Evolutionary conservation across 2,888 invertebrate species (phyloP).

Genomic region (Caradrina kadenii): DNA sequence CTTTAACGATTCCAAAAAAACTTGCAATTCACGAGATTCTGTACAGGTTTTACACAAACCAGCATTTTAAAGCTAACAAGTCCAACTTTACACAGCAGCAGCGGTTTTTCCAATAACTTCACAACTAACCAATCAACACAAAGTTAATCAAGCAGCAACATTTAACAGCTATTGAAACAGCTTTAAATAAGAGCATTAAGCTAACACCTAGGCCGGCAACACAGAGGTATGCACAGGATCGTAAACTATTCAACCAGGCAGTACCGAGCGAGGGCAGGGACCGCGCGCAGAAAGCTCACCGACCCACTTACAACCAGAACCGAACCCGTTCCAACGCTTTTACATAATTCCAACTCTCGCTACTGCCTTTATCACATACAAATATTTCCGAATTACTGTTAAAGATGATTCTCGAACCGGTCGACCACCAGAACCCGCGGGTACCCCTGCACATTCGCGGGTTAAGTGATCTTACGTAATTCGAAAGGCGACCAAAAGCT

Average conservation of each 20-base stretch:
- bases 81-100: background rate
- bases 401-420: constrained; percentile 55
- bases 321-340: constrained; percentile 69
- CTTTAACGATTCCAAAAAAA: background rate
- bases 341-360: constrained; percentile 76
- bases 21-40: too few relatives aligned
- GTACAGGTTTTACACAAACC: background rate
- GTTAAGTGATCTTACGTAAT: constrained; percentile 55
- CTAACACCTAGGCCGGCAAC: constrained; percentile 41
- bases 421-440: constrained; percentile 32
- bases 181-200: constrained; percentile 36
- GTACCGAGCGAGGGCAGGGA: constrained; percentile 69
- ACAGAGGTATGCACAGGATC: constrained; percentile 48
- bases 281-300: constrained; percentile 79
- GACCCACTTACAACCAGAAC: constrained; percentile 78
- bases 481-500: constrained; percentile 55
- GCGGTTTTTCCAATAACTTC: constrained; percentile 11
- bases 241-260: constrained; percentile 55
- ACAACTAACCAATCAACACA: background rate
- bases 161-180: constrained; percentile 39
- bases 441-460: constrained; percentile 33
- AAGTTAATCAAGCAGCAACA: constrained; percentile 34
- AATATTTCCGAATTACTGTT: constrained; percentile 59
- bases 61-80: background rate
- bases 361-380: constrained; percentile 62